phyloP scores from a whole-genome alignment of 1,140 invertebrate species.

The Condylostylus longicornis region DNA sequence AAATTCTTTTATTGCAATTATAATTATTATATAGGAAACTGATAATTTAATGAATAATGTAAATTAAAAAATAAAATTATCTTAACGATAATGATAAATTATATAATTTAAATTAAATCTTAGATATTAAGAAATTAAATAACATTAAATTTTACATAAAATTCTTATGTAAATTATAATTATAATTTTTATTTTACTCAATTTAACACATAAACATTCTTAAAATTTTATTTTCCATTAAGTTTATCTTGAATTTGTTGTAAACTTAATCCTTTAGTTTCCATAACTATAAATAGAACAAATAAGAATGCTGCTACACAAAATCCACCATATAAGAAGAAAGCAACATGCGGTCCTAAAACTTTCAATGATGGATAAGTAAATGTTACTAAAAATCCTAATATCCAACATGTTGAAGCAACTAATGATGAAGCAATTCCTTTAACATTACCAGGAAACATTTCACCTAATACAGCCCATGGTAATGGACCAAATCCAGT shows the following conservation, averaged over 20 bases:
- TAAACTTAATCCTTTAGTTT: slow-evolving; percentile 61
- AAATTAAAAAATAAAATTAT: too few relatives aligned
- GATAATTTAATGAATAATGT: too few relatives aligned
- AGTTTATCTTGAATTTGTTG: slow-evolving; percentile 52
- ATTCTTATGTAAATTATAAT: background rate
- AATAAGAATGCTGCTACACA: slow-evolving; percentile 42
- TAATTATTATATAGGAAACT: too few relatives aligned
- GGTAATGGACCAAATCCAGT: slow-evolving; percentile 56
- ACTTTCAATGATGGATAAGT: slow-evolving; percentile 43
- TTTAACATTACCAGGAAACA: slow-evolving; percentile 57
- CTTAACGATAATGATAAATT: too few relatives aligned
- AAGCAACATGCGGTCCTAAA: slow-evolving; percentile 47
- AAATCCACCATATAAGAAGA: slow-evolving; percentile 58
- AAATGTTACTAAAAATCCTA: slow-evolving; percentile 61
- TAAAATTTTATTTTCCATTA: slow-evolving; percentile 25
- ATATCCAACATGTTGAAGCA: slow-evolving; percentile 55
- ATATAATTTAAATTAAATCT: too few relatives aligned
- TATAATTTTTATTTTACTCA: background rate
- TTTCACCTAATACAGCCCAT: slow-evolving; percentile 66
- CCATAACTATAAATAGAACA: slow-evolving; percentile 48
- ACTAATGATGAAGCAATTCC: slow-evolving; percentile 53
- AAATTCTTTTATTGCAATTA: too few relatives aligned
- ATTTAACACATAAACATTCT: background rate
- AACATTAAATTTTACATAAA: too few relatives aligned
- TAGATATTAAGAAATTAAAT: too few relatives aligned